phyloP scores from a whole-genome alignment of 2,797 vertebrate species.

The Poeciliopsis paucimaculata region DNA sequence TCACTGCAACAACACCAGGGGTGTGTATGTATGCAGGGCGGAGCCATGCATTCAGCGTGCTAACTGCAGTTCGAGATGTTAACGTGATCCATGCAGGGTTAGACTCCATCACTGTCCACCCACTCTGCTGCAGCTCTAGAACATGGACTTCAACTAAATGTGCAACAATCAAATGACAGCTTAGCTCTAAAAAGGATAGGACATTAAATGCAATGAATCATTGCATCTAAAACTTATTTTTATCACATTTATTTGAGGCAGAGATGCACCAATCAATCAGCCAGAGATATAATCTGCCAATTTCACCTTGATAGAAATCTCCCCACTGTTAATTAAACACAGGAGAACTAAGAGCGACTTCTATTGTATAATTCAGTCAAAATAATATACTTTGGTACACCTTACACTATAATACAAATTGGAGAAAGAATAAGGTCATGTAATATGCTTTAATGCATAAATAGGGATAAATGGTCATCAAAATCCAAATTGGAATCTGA shows the following conservation, averaged over 20 bases:
- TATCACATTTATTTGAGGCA: background rate
- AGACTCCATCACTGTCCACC: background rate
- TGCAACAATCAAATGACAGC: background rate
- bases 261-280: background rate
- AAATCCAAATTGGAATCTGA: background rate
- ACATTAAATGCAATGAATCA: background rate
- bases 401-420: background rate
- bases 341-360: background rate
- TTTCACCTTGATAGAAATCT: background rate
- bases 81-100: slow-evolving; percentile 15
- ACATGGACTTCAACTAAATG: background rate
- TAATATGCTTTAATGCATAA: background rate
- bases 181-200: background rate
- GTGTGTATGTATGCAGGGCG: slow-evolving; percentile 55
- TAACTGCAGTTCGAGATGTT: slow-evolving; percentile 31
- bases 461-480: background rate
- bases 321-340: background rate
- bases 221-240: background rate
- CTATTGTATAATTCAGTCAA: background rate
- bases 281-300: background rate
- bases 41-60: slow-evolving; percentile 26
- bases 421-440: background rate
- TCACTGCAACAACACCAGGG: slow-evolving; percentile 65
- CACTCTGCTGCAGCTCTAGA: slow-evolving; percentile 10
- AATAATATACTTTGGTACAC: background rate